Conservation (phyloP, 2,113 vertebrate genomes). For the Laterallus jamaicensis region DNA sequence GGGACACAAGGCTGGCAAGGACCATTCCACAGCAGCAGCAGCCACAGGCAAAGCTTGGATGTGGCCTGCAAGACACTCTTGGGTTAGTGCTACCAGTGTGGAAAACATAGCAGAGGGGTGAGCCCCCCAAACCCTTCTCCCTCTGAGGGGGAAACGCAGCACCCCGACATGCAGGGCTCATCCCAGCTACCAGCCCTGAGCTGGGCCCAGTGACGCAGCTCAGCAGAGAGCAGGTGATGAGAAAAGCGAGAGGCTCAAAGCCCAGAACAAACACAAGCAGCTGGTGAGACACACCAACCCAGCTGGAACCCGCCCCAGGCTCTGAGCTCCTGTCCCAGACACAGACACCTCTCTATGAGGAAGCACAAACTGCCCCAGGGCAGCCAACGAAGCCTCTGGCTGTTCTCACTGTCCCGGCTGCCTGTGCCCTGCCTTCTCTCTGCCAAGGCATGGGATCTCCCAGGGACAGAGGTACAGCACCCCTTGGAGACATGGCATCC, state of each 20-base stretch:
- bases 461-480: neutral
- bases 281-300: neutral
- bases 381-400: neutral
- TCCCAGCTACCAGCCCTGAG: neutral
- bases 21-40: rapidly evolving
- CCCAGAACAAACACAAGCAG: neutral
- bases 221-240: neutral
- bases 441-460: too few species aligned
- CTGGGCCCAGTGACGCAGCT: neutral
- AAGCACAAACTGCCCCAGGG: neutral
- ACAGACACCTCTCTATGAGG: neutral
- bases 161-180: rapidly evolving
- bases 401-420: neutral
- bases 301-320: neutral
- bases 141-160: neutral
- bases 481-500: neutral
- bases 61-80: rapidly evolving
- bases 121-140: neutral
- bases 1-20: neutral
- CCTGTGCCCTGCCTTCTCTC: neutral
- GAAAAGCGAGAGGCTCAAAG: neutral
- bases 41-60: neutral
- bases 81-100: neutral
- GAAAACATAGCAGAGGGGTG: neutral
- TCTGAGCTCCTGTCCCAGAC: neutral